Conservation (phyloP, 2,888 invertebrate species). For the Drosophila ustulata region DNA sequence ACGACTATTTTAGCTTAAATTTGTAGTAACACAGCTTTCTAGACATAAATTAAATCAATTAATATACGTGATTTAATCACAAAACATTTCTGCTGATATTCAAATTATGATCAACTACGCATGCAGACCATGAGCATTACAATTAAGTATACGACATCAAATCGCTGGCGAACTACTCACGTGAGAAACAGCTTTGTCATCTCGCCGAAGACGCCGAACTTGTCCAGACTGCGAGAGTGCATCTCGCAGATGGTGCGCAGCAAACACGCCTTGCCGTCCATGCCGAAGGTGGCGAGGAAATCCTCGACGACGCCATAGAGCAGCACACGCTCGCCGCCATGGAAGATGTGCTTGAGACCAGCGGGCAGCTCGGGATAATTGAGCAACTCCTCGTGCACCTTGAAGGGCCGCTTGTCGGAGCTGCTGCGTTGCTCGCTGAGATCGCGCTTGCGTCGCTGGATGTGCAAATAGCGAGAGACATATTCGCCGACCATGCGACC, state of each 20-base stretch:
- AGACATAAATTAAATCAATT: too few relatives aligned
- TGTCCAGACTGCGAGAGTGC: constrained; percentile 91
- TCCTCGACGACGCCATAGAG: constrained; percentile 92
- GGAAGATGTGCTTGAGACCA: constrained; percentile 87
- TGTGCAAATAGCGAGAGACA: constrained; percentile 89
- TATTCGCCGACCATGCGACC: constrained; percentile 89
- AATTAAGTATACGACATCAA: too few relatives aligned
- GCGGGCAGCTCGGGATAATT: constrained; percentile 84
- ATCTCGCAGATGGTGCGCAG: constrained; percentile 94
- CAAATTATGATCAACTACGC: too few relatives aligned
- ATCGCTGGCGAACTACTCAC: constrained; percentile 85
- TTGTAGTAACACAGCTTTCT: too few relatives aligned
- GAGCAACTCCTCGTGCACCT: constrained; percentile 60
- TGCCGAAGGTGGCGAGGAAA: constrained; percentile 91
- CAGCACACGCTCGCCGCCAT: constrained; percentile 92
- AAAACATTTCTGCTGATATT: too few relatives aligned
- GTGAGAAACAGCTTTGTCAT: constrained; percentile 93
- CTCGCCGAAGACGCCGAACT: constrained; percentile 93
- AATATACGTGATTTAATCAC: too few relatives aligned
- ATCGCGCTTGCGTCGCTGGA: constrained; percentile 85
- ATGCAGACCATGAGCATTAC: too few relatives aligned
- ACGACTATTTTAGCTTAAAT: too few relatives aligned
- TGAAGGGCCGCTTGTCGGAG: constrained; percentile 45
- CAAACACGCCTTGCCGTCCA: constrained; percentile 93
- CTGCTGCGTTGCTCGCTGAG: constrained; percentile 81